Base-by-base conservation (phyloP, 2,888 invertebrate genomes). In the Cantharis rufa region DNA sequence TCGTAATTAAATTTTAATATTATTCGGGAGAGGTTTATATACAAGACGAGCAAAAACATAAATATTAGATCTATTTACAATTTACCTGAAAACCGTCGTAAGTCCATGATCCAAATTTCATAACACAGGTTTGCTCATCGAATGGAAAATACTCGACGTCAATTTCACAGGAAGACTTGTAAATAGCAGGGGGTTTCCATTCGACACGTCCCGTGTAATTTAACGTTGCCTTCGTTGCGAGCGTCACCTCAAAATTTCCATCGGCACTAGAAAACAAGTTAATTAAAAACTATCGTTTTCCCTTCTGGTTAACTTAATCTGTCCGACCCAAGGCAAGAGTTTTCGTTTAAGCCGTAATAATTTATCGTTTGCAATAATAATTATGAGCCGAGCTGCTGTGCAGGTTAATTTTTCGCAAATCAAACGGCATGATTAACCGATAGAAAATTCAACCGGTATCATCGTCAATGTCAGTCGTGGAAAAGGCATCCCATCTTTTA, bases 181-280 rank as follows among this genome's bases (percentile, higher is more conserved):
- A 96, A 86, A 97, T 96, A 83, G 96, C 96, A 62, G 97, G 97
- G 75, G 97, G 97, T 85, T 95, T 95, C 96, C 96, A 96, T 84
- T 94, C 94, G 73, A 96, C 95, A 83, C 93, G 91, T 76, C 96
- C 96, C 71, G 94, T 94, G 87, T 92, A 93, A 88, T 94, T 94
- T 69, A 95, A 90, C 78, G 94, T 95, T 78, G 95, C 95, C 87
- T 95, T 95, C 76, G 95, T 95, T 80, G 94, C 94, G 83, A 95
- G 89, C 73, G 95, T 95, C 86, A 95, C 95, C 89, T 95, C 95
- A 86, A 95, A 95, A 89, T 95, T 95, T 81, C 95, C 95, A 88
- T 95, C 95, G 84, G 95, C 95, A 89, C 94, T 95, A 87, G 61
- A 87, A 85, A 66, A 76, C 27, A 71, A 75, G 13, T 66, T 66